phyloP scores from a whole-genome alignment of 2,113 vertebrate species.

The Oreotrochilus melanogaster region DNA sequence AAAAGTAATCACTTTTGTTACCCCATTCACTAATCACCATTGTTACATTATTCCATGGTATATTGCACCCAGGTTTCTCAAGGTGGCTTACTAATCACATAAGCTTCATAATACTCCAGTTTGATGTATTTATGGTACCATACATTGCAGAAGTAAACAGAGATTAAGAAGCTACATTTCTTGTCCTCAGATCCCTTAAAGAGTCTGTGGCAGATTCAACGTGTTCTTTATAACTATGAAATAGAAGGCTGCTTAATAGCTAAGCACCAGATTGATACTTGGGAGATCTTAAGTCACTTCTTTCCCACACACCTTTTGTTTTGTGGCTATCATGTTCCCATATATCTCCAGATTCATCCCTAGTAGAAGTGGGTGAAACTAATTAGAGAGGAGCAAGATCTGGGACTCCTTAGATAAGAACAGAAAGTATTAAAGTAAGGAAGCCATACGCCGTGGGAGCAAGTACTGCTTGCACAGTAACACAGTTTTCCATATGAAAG shows the following conservation, averaged over 20 bases:
- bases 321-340: background rate
- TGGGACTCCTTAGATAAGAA: background rate
- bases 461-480: background rate
- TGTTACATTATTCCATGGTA: background rate
- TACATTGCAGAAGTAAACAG: background rate
- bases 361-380: background rate
- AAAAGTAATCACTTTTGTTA: background rate
- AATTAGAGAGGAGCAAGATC: background rate
- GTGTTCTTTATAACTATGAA: background rate
- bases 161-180: background rate
- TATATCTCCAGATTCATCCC: background rate
- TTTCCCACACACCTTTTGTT: constrained; percentile 10
- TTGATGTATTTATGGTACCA: background rate
- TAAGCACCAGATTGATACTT: background rate
- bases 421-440: background rate
- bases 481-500: background rate
- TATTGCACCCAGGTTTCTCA: background rate
- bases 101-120: background rate
- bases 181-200: background rate
- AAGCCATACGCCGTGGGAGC: background rate
- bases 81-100: background rate
- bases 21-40: background rate
- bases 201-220: background rate
- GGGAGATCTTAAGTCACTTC: background rate
- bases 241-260: background rate